Percentiles rank a stretch among this genome's conserved stretches.
These are phyloP conservation scores for Crocodylus rhombifer DNA, from an alignment of 2,797 vertebrate species.

Conservation along the genomic window DNA sequence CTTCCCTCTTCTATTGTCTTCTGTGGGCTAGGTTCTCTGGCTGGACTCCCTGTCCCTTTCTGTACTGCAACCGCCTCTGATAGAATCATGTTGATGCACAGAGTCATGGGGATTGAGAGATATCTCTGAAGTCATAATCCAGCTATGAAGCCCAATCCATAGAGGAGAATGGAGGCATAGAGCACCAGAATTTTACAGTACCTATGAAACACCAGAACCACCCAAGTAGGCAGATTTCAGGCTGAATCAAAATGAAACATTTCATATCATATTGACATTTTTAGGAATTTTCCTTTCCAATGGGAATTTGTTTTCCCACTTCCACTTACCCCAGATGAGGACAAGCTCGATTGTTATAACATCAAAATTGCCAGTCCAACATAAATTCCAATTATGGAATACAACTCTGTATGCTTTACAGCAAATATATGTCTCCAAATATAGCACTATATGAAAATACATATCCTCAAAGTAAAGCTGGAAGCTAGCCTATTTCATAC, in stretches of 20 bases:
- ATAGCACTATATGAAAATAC: not conserved
- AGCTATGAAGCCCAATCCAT: not conserved
- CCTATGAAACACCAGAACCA: not conserved
- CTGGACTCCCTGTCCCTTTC: conserved; percentile 21
- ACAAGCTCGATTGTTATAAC: not conserved
- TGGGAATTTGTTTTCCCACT: too few relatives aligned
- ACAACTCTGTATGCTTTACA: not conserved
- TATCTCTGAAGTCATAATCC: not conserved
- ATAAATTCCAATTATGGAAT: not conserved
- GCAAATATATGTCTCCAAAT: not conserved
- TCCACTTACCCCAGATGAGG: not conserved
- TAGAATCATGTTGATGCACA: conserved; percentile 8
- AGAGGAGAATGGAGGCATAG: not conserved
- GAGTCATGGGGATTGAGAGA: not conserved
- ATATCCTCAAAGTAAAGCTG: not conserved
- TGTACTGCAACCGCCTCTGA: fast-evolving
- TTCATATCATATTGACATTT: not conserved
- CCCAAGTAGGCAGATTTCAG: too few relatives aligned
- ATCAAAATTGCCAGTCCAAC: not conserved
- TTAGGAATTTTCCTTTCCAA: not conserved
- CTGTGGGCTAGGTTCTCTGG: conserved; percentile 7
- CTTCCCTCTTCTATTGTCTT: conserved; percentile 35
- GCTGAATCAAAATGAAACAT: not conserved
- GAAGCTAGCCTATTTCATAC: not conserved
- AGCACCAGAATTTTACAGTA: not conserved